These are phyloP conservation scores for Bufo gargarizans DNA, from an alignment of 2,113 vertebrate species.

Conservation along the genomic window DNA sequence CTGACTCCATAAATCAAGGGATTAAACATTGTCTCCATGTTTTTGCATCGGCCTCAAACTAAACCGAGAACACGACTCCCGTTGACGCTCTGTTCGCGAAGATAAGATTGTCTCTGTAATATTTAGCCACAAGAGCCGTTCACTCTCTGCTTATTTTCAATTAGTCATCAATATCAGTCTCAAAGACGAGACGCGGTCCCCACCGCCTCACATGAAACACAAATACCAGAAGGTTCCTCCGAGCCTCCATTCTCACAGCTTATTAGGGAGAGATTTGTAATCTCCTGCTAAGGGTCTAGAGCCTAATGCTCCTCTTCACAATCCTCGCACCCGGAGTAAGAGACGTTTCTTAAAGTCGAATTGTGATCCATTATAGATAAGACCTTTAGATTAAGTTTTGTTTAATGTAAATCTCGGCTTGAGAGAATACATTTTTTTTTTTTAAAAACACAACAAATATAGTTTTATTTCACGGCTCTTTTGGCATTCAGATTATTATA, in stretches of 20 bases:
- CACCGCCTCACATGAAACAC: conserved; percentile 62
- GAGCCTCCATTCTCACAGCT: conserved; percentile 70
- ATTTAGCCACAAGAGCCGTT: conserved; percentile 68
- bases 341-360: conserved; percentile 64
- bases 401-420: conserved; percentile 72
- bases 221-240: conserved; percentile 65
- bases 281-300: conserved; percentile 66
- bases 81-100: conserved; percentile 72
- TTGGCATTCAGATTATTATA: neutral
- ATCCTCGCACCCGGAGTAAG: conserved; percentile 62
- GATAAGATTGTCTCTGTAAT: conserved; percentile 78
- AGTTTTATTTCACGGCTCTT: neutral
- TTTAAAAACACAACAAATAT: conserved; percentile 57
- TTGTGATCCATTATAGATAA: conserved; percentile 77
- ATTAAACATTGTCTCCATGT: conserved; percentile 39
- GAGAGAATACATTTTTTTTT: conserved; percentile 52
- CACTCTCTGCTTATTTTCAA: conserved; percentile 72
- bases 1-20: conserved; percentile 39
- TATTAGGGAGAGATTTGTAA: conserved; percentile 66
- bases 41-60: conserved; percentile 18
- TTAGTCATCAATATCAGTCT: conserved; percentile 77
- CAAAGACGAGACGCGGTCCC: conserved; percentile 69
- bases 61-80: conserved; percentile 44
- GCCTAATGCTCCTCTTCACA: conserved; percentile 67
- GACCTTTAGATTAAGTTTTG: conserved; percentile 74